A percentile compares a stretch with the other conserved stretches of the same genome.
phyloP scores from a whole-genome alignment of 2,797 vertebrate species.

The Lacerta viridis region DNA sequence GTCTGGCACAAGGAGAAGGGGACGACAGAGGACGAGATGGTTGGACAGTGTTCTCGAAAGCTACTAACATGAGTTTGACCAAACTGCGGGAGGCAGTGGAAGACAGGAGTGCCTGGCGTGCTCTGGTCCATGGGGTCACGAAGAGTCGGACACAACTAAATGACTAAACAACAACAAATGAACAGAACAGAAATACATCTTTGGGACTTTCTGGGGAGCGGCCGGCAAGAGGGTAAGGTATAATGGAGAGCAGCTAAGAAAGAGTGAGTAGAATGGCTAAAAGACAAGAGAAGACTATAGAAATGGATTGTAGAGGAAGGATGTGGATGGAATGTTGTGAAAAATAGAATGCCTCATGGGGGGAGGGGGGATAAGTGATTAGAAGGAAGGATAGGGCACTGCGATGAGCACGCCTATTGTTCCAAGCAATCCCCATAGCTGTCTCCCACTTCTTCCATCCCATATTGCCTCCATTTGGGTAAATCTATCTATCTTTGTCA shows the following conservation, averaged over 20 bases:
- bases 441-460: not conserved
- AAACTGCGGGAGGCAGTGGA: too few species aligned
- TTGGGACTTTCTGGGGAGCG: not conserved
- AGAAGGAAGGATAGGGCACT: not conserved
- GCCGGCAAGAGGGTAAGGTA: too few species aligned
- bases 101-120: too few species aligned
- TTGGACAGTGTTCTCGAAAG: too few species aligned
- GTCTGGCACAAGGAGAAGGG: not conserved
- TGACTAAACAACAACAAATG: not conserved
- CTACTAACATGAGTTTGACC: too few species aligned
- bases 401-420: not conserved
- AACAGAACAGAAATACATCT: not conserved
- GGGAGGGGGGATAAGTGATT: not conserved
- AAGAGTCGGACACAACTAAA: too few species aligned
- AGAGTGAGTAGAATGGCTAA: not conserved
- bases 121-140: too few species aligned
- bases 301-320: not conserved
- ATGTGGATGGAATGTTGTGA: not conserved
- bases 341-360: not conserved
- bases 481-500: not conserved
- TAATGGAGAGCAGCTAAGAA: not conserved
- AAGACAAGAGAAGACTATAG: not conserved
- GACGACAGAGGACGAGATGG: too few species aligned
- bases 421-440: not conserved
- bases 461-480: not conserved